Base-by-base conservation (phyloP, 37 sponge, comb jelly and placozoan species). In the Theonella swinhoei region DNA sequence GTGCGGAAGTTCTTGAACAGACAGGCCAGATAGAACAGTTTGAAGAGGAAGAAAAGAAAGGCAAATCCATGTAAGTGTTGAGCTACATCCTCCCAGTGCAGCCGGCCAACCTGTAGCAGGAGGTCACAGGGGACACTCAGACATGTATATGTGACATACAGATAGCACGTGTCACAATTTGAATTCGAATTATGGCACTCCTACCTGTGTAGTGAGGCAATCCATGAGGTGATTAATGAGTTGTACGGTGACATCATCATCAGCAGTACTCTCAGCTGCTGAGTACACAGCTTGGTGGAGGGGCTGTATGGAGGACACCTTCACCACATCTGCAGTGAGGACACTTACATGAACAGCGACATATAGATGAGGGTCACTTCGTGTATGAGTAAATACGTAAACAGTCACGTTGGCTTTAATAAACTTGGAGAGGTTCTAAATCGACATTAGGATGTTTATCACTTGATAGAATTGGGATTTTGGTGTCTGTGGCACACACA, bases 21-120 rank as follows among this genome's bases (percentile, higher is more conserved):
- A 36, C 87, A 78, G 34, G 79, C 86, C 20, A 96, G 70, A 79
- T 94, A 96, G 80, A 86, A 82, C 58, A 89, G 84, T 68, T 94
- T 93, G 87, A 94, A 94, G 64, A 88, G 89, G 68, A 91, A 85
- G 88, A 94, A 96, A 4, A 96, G 83, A 61, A 80, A 91, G 59
- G 88, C 79, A 42, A 96, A 94, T 0, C 97, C 94, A 25, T 91
- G 73, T 34, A 79, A n/a, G 43, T 86, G 88, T 42, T 91, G 74
- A 34, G 65, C 32, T 19, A 72, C 73, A 39, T 82, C 87, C n/a
- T 70, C 79, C 95, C 95, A 95, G n/a, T 91, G 79, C 36, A 91
- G 64, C 39, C 90, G 37, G 40, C 85, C 80, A 68, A 92, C 83
- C 84, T 92, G 75, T 20, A 68, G 62, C n/a, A 60, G 76, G 39